Percentiles rank a stretch among this genome's conserved stretches.
Conservation (phyloP, 2,888 invertebrate species). For the Phrixothrix hirtus region DNA sequence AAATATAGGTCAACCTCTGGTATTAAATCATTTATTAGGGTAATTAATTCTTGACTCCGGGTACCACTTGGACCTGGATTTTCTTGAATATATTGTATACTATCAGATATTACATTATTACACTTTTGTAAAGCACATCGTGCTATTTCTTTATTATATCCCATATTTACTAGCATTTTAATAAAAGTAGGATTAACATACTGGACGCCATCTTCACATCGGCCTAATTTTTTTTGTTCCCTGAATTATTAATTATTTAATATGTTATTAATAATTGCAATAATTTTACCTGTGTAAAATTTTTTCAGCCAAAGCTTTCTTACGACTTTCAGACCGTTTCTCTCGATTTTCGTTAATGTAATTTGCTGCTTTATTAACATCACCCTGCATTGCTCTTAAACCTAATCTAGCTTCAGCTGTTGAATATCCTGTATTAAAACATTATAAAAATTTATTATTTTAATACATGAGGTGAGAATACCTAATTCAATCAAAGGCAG, state of each 20-base stretch:
- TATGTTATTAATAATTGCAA: no score
- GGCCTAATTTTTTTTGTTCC: conserved; percentile 60
- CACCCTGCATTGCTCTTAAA: conserved; percentile 64
- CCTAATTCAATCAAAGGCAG: conserved; percentile 64
- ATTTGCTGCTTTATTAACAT: conserved; percentile 65
- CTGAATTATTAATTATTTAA: conserved; percentile 51
- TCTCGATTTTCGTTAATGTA: conserved; percentile 64
- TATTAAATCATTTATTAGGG: conserved; percentile 48
- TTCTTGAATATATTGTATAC: conserved; percentile 67
- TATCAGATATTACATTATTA: conserved; percentile 71
- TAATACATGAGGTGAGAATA: conserved; percentile 27
- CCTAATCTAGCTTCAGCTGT: conserved; percentile 71
- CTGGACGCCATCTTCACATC: conserved; percentile 63
- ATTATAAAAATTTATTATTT: conserved; percentile 38
- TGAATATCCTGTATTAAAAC: conserved; percentile 63
- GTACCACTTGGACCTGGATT: conserved; percentile 59
- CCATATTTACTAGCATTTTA: conserved; percentile 68
- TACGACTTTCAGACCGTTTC: conserved; percentile 58
- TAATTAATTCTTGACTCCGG: conserved; percentile 47
- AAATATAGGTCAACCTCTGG: conserved; percentile 43
- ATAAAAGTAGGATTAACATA: conserved; percentile 60
- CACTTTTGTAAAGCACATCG: conserved; percentile 65
- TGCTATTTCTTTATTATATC: conserved; percentile 65
- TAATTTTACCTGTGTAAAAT: conserved; percentile 52
- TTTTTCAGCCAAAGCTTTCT: conserved; percentile 59